Evolutionary conservation across 2,888 invertebrate species (phyloP).

Genomic region (Limenitis arthemis): DNA sequence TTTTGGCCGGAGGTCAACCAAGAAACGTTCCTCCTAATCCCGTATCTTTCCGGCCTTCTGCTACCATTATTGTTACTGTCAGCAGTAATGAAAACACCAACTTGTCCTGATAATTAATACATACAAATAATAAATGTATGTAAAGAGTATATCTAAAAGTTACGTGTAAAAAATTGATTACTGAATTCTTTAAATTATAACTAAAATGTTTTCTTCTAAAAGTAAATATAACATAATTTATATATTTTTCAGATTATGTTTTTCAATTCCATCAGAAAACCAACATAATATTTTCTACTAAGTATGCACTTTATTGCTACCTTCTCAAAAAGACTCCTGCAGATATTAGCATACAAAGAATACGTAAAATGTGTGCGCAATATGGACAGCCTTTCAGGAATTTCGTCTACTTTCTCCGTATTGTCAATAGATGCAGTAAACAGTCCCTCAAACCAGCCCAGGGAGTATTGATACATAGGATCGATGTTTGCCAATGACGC

Average conservation of each 20-base stretch:
- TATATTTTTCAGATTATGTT: too few species aligned
- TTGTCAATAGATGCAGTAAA: constrained; percentile 90
- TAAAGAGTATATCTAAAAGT: not conserved
- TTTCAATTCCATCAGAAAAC: too few species aligned
- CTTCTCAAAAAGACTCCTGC: constrained; percentile 94
- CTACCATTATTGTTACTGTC: constrained; percentile 78
- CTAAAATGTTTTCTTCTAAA: too few species aligned
- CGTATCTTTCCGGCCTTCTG: too few species aligned
- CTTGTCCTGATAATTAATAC: constrained; percentile 77
- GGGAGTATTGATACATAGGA: constrained; percentile 97
- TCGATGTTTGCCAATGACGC: constrained; percentile 92
- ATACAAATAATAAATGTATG: not conserved
- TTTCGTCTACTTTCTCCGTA: constrained; percentile 87
- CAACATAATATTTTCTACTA: not conserved
- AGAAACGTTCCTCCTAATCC: too few species aligned
- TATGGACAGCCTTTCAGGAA: constrained; percentile 80
- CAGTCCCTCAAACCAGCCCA: constrained; percentile 94
- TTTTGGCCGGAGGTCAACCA: too few species aligned
- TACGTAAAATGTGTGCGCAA: constrained; percentile 88
- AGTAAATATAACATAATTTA: too few species aligned
- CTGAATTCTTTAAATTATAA: too few species aligned
- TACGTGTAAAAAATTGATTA: too few species aligned
- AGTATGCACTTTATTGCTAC: constrained; percentile 42
- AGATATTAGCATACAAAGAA: constrained; percentile 91
- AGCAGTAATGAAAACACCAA: constrained; percentile 87